phyloP scores from a whole-genome alignment of 2,888 invertebrate genomes.

The Podabrus alpinus region DNA sequence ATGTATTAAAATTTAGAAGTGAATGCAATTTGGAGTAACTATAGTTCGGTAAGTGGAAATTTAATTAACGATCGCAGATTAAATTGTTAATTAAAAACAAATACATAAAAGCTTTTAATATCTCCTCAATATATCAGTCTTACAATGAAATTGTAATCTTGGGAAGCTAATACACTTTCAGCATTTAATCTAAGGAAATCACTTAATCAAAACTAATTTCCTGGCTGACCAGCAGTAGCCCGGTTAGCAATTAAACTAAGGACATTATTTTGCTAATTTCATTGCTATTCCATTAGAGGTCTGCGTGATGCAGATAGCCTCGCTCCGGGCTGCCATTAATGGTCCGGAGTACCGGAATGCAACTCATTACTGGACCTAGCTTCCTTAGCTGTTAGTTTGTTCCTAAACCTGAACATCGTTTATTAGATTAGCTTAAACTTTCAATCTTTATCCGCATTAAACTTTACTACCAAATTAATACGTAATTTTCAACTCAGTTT shows the following conservation, averaged over 20 bases:
- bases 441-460: conserved; percentile 20
- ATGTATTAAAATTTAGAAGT: not conserved
- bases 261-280: conserved; percentile 58
- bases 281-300: conserved; percentile 58
- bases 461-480: not conserved
- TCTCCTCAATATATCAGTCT: not conserved
- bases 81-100: not conserved
- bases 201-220: conserved; percentile 55
- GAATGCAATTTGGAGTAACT: not conserved
- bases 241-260: conserved; percentile 55
- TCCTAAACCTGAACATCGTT: conserved; percentile 19
- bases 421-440: conserved; percentile 26
- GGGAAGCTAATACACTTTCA: conserved; percentile 12
- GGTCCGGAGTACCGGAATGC: conserved; percentile 34
- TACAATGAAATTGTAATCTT: conserved; percentile 17
- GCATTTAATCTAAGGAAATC: conserved; percentile 30
- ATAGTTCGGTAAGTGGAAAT: not conserved
- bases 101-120: not conserved
- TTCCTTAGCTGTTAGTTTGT: conserved; percentile 29
- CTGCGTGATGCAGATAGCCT: conserved; percentile 56
- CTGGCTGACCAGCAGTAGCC: conserved; percentile 44
- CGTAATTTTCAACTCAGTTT: not conserved
- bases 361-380: conserved; percentile 34
- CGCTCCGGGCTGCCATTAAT: conserved; percentile 35
- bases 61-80: not conserved